Evolutionary conservation across 1,140 invertebrate genomes (phyloP), one percentile per base, ranked within the genome.

Genomic region (Drosophila micromelanica): DNA sequence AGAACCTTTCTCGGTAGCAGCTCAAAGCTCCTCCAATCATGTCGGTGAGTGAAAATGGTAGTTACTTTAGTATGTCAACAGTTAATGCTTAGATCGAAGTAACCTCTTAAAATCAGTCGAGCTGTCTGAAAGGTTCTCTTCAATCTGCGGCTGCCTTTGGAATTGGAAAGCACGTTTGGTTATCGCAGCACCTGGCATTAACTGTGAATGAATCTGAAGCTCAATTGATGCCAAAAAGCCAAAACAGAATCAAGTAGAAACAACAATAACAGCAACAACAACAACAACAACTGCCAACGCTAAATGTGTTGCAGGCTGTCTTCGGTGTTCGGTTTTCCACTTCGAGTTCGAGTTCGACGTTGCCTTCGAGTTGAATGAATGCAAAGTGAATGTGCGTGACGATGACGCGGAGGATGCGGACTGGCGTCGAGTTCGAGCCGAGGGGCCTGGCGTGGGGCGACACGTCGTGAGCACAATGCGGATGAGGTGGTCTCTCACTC

Each of bases 331-430:
- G 17, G 13, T 49, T 38, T 20, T 46, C 49, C 56, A 35, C 32
- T 46, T 42, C 51, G 72, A 75, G 42, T 75, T 75, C 23, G 57
- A 49, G 37, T 48, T 55, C 60, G 55, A 61, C 46, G 32, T 13
- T 7, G 45, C 37, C 67, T 80, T 61, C 63, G 81, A 70, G 48
- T 80, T 80, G 63, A 80, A 86, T 80, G 81, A 72, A 86, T 86
- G 82, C 81, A 86, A 86, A 86, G 81, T 87, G 82, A 81, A 74
- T 81, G 78, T 87, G 81, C 81, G 81, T 87, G 81, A 86, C 70
- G 81, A 72, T 72, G 73, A 76, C 61, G 69, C 62, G 62, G 17
- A 67, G 62, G 69, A 72, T 67, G 69, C 20, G 17, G 49, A 48
- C 49, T 20, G 48, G 32, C 23, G 2, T 17, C 30, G 17, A 38